phyloP scores from a whole-genome alignment of 2,888 invertebrate genomes.

The Campoplex nolae region DNA sequence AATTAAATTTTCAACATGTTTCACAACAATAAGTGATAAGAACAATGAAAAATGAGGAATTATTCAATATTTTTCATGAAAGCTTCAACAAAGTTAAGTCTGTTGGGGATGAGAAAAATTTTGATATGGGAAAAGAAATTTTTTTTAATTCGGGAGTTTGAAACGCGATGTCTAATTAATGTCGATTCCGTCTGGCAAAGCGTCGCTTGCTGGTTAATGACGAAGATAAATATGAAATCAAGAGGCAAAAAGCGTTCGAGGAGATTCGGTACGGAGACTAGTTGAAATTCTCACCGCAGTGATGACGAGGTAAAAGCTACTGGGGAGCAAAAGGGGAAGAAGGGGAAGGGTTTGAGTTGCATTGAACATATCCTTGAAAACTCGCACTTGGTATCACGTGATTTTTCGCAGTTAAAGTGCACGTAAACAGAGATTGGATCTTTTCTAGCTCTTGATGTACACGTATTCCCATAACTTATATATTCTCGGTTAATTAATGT shows the following conservation, averaged over 20 bases:
- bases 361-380: slow-evolving; percentile 41
- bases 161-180: slow-evolving; percentile 44
- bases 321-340: slow-evolving; percentile 5
- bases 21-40: background rate
- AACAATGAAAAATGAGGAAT: background rate
- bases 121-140: background rate
- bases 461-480: background rate
- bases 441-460: slow-evolving; percentile 18
- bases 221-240: slow-evolving; percentile 65
- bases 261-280: slow-evolving; percentile 30
- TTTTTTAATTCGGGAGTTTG: slow-evolving; percentile 6
- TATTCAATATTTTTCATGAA: background rate
- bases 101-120: background rate
- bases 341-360: background rate
- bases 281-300: slow-evolving; percentile 40
- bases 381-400: slow-evolving; percentile 9
- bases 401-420: slow-evolving; percentile 56
- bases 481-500: slow-evolving; percentile 74
- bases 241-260: slow-evolving; percentile 33
- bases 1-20: no score
- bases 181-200: slow-evolving; percentile 18
- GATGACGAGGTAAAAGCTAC: slow-evolving; percentile 25
- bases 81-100: background rate
- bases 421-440: slow-evolving; percentile 71
- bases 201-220: slow-evolving; percentile 39